Conservation (phyloP, 30 jellyfish, hydroid and myxozoan genomes). For the Aurelia sp. region DNA sequence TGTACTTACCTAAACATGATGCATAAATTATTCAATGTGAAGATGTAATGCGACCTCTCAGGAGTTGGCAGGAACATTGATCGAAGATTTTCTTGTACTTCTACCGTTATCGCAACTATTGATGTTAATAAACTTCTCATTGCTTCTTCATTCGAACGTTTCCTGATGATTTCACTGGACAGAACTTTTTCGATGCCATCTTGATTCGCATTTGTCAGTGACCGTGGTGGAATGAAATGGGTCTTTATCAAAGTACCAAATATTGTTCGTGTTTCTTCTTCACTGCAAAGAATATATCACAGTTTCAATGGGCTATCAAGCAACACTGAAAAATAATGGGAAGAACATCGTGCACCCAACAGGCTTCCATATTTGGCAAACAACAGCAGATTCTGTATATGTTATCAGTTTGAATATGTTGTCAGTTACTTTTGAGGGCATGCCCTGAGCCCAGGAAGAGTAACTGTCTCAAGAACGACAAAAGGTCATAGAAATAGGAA, state of each 20-base stretch:
- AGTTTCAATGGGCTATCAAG: neutral
- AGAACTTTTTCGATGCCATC: constrained; percentile 21
- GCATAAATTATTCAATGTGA: constrained; percentile 66
- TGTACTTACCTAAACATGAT: constrained; percentile 53
- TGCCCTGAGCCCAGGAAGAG: too few relatives aligned
- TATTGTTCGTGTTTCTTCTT: constrained; percentile 51
- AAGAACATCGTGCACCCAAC: too few relatives aligned
- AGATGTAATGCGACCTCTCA: constrained; percentile 69
- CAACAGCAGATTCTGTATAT: too few relatives aligned
- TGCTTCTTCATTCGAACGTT: constrained; percentile 30
- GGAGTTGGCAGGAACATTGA: constrained; percentile 77
- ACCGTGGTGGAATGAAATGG: constrained; percentile 49
- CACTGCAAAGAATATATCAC: constrained; percentile 6
- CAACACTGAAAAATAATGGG: neutral
- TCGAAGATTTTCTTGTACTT: constrained; percentile 74
- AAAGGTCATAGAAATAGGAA: too few relatives aligned
- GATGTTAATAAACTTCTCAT: constrained; percentile 41
- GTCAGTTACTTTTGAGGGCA: too few relatives aligned
- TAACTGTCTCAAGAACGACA: too few relatives aligned
- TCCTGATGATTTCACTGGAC: constrained; percentile 43
- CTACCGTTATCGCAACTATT: constrained; percentile 64
- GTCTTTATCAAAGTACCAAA: constrained; percentile 51
- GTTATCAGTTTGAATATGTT: too few relatives aligned
- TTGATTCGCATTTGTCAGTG: constrained; percentile 14
- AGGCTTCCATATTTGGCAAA: too few relatives aligned